Conservation (phyloP, 2,797 vertebrate species). For the Sylvilagus floridanus region DNA sequence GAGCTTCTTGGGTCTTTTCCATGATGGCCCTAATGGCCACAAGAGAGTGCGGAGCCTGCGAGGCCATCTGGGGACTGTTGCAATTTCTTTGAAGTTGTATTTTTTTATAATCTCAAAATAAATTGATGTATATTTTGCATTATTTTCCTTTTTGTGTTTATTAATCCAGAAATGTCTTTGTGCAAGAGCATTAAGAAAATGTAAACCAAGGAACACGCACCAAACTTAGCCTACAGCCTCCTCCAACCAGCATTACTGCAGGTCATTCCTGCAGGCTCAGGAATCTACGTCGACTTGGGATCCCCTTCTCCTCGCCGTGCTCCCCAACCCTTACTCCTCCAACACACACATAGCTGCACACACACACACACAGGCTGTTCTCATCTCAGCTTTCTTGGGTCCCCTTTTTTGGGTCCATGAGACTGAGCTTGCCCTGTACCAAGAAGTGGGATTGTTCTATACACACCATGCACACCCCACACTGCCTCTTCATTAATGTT, state of each 20-base stretch:
- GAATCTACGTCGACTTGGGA: fast-evolving
- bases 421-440: neutral
- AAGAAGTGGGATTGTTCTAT: neutral
- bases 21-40: neutral
- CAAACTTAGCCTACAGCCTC: neutral
- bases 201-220: neutral
- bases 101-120: neutral
- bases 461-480: fast-evolving
- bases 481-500: neutral
- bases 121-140: neutral
- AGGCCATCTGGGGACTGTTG: neutral
- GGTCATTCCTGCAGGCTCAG: no score
- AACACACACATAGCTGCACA: neutral
- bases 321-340: no score
- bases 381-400: neutral
- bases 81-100: neutral
- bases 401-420: neutral
- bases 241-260: neutral
- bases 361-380: neutral
- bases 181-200: neutral
- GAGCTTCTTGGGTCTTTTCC: neutral
- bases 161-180: neutral
- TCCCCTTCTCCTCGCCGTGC: neutral
- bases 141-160: constrained; percentile 6
- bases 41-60: neutral